Evolutionary conservation across 2,797 vertebrate genomes (phyloP).

Genomic region (Paguma larvata): DNA sequence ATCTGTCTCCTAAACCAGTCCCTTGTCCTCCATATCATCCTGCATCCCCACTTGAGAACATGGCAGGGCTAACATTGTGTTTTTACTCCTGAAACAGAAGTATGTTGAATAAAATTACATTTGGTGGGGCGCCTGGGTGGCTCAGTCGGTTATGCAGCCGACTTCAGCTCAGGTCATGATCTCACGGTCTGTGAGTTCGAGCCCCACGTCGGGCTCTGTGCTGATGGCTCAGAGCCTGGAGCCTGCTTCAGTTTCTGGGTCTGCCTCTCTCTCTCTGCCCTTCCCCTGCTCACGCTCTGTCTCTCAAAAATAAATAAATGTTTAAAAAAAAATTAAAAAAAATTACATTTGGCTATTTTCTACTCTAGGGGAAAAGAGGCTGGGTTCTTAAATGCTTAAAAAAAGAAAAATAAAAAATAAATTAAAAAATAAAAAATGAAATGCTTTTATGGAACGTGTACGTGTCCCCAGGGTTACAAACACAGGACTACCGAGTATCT

Average conservation of each 20-base stretch:
- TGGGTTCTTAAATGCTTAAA: slow-evolving; percentile 16
- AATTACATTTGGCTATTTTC: slow-evolving; percentile 36
- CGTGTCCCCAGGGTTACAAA: background rate
- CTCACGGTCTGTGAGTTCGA: too few relatives aligned
- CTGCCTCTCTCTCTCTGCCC: too few relatives aligned
- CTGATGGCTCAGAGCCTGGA: too few relatives aligned
- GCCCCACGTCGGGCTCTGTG: too few relatives aligned
- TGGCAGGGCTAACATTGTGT: background rate
- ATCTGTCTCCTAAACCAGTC: background rate
- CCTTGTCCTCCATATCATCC: background rate
- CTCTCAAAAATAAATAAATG: too few relatives aligned
- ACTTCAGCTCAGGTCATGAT: too few relatives aligned
- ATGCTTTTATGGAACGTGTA: background rate
- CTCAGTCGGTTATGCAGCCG: too few relatives aligned
- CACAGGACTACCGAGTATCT: background rate
- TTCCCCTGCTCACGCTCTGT: too few relatives aligned
- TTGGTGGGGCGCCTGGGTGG: too few relatives aligned
- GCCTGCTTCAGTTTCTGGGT: too few relatives aligned
- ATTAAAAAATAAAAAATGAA: background rate
- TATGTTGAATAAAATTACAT: background rate
- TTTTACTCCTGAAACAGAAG: slow-evolving; percentile 61
- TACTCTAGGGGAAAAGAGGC: slow-evolving; percentile 16
- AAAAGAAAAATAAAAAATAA: too few relatives aligned
- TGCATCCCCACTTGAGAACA: background rate
- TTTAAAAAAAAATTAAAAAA: too few relatives aligned